Evolutionary conservation across 2,888 invertebrate genomes (phyloP).

Genomic region (Himalopsyche japonica): DNA sequence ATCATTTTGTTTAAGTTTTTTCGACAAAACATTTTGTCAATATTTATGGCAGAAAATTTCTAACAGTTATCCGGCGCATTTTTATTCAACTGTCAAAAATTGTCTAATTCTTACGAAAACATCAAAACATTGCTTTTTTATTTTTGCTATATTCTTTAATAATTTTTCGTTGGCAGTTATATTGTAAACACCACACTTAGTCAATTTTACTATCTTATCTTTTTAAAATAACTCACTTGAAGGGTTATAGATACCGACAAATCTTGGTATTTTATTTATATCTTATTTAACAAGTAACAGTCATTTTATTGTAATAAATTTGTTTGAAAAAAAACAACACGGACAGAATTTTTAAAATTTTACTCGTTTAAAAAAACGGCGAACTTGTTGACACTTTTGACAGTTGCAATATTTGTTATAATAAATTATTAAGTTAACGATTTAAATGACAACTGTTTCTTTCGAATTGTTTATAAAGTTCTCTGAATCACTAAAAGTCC

Average conservation of each 20-base stretch:
- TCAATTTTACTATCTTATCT: neutral
- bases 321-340: neutral
- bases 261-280: neutral
- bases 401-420: neutral
- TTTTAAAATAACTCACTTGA: neutral
- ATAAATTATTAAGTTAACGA: neutral
- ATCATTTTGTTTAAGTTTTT: neutral
- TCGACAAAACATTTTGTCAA: neutral
- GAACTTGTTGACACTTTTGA: neutral
- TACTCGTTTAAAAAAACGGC: neutral
- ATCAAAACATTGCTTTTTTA: neutral
- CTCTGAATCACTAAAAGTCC: neutral
- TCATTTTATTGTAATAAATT: neutral
- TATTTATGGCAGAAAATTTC: neutral
- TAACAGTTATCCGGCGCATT: neutral
- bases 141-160: neutral
- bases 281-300: neutral
- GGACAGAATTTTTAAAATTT: neutral
- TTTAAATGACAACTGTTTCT: neutral
- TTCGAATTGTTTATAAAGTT: neutral
- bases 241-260: neutral
- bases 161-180: neutral
- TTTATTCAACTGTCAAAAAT: neutral
- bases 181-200: neutral
- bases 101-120: neutral